Percentiles rank a stretch among this genome's conserved stretches.
Evolutionary conservation across 2,113 vertebrate species (phyloP).

Genomic region (Pelecanoides urinatrix): DNA sequence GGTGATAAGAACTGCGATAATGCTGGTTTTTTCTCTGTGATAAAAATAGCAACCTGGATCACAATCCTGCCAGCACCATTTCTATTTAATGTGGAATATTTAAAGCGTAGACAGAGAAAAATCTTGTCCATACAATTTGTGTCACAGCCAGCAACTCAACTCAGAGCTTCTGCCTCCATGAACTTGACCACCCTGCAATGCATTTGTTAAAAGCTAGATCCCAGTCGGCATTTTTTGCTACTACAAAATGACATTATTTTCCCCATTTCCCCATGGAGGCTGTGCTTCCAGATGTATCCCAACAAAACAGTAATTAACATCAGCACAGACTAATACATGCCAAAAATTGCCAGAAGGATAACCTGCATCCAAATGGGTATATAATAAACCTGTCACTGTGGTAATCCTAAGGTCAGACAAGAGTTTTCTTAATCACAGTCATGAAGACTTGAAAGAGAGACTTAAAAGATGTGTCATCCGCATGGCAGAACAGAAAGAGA

Average conservation of each 20-base stretch:
- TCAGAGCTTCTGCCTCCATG: background rate
- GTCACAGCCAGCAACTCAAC: background rate
- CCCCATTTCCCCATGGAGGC: background rate
- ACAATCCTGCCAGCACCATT: background rate
- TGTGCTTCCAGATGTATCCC: background rate
- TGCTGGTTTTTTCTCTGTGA: background rate
- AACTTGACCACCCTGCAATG: background rate
- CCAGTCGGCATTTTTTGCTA: background rate
- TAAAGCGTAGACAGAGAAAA: background rate
- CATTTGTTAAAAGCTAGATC: background rate
- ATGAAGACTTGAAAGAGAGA: background rate
- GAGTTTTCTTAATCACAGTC: slow-evolving; percentile 9
- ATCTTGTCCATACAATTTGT: background rate
- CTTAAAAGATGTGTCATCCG: background rate
- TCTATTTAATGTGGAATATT: background rate
- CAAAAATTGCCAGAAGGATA: slow-evolving; percentile 17
- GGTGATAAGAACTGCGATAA: background rate
- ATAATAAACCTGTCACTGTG: background rate
- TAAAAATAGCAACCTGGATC: background rate
- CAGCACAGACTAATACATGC: background rate
- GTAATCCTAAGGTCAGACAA: slow-evolving; percentile 17
- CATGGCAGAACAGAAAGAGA: background rate
- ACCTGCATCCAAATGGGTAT: slow-evolving; percentile 12
- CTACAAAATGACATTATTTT: background rate
- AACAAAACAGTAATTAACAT: background rate